Evolutionary conservation across 2,888 invertebrate species (phyloP).

Genomic region (Caenorhabditis becei): DNA sequence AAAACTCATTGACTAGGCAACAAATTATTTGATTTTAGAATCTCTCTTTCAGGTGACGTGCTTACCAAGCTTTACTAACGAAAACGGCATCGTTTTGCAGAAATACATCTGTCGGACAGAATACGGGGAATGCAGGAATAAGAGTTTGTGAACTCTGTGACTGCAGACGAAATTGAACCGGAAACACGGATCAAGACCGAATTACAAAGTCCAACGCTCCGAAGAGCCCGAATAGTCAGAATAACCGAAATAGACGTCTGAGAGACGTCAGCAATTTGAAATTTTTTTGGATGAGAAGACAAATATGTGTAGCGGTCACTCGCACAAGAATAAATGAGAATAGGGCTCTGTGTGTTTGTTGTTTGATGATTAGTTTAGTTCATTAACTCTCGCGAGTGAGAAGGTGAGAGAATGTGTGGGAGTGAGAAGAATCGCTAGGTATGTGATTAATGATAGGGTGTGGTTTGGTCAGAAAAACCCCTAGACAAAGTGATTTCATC

Average conservation of each 20-base stretch:
- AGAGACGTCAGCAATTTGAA: slow-evolving; percentile 12
- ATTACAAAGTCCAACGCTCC: not conserved
- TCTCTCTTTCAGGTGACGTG: not conserved
- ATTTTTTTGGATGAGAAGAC: slow-evolving; percentile 2
- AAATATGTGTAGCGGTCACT: not conserved
- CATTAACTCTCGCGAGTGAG: not conserved
- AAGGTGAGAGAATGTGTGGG: slow-evolving; percentile 30
- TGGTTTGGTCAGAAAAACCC: slow-evolving; percentile 22
- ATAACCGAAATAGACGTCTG: not conserved
- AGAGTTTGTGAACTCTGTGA: slow-evolving; percentile 1
- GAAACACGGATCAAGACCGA: slow-evolving; percentile 28
- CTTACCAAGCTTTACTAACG: not conserved
- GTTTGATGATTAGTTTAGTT: slow-evolving; percentile 6
- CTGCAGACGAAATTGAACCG: slow-evolving; percentile 17
- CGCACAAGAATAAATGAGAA: slow-evolving; percentile 4
- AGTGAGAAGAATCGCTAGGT: not conserved
- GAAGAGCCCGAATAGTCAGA: not conserved
- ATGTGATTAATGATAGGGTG: slow-evolving; percentile 50
- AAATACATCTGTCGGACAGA: not conserved
- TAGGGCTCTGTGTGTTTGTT: not conserved
- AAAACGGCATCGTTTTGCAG: not conserved
- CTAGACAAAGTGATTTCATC: slow-evolving; percentile 9
- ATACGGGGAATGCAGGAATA: not conserved
- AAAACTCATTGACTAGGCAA: not conserved
- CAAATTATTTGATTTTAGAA: not conserved